Evolutionary conservation across 1,140 invertebrate species (phyloP).

Genomic region (Euura saliciscinereae): DNA sequence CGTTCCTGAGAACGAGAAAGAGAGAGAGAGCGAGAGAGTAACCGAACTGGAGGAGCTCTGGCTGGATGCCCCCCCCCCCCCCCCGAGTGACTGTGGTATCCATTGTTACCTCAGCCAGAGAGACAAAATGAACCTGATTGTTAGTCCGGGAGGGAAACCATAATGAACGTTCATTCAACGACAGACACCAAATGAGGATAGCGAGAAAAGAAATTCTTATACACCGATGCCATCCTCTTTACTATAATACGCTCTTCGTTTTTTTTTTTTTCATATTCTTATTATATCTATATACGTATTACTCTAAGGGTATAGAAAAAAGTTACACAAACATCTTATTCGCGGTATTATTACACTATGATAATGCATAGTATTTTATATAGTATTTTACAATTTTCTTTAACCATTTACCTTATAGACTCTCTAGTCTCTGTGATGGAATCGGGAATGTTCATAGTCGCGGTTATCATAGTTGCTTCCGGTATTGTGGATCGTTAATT

Average conservation of each 20-base stretch:
- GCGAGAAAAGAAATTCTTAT: slow-evolving; percentile 36
- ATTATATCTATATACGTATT: too few species aligned
- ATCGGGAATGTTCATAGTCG: too few species aligned
- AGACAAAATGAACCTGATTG: slow-evolving; percentile 54
- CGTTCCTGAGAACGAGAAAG: neutral
- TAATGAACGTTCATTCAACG: slow-evolving; percentile 53
- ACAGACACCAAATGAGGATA: slow-evolving; percentile 54
- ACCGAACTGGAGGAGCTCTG: neutral
- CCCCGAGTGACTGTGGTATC: slow-evolving; percentile 20
- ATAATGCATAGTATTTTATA: too few species aligned
- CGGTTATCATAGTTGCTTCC: too few species aligned
- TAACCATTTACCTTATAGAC: too few species aligned
- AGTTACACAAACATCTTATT: too few species aligned
- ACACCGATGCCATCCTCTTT: slow-evolving; percentile 22
- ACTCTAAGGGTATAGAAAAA: too few species aligned
- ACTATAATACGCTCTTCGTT: slow-evolving; percentile 29
- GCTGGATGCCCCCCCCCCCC: slow-evolving; percentile 2
- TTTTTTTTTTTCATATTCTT: slow-evolving; percentile 36
- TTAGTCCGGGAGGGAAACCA: slow-evolving; percentile 49
- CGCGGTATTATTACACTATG: too few species aligned
- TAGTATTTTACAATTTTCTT: too few species aligned
- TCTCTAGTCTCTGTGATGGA: too few species aligned
- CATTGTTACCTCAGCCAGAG: slow-evolving; percentile 53
- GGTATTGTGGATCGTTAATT: too few species aligned
- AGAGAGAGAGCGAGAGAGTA: neutral